Evolutionary conservation across 2,797 vertebrate genomes (phyloP), one percentile per base, ranked within the genome.

Genomic region (Xiphorhynchus erythropygius): DNA sequence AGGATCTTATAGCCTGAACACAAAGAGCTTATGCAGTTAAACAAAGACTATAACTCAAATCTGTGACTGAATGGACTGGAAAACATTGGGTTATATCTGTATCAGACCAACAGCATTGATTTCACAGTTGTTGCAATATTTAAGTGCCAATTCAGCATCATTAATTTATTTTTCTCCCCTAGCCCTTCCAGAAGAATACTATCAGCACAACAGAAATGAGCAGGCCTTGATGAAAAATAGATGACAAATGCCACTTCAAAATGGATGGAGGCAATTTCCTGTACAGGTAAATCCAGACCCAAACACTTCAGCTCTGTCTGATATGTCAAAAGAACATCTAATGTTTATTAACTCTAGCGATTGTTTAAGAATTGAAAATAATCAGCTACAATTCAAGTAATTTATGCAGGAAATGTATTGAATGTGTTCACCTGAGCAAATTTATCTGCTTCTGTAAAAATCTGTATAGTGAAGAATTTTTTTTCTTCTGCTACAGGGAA

Each of bases 171-270:
- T 94, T 89, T 87, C 68, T 68, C 16, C 35, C 59, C 49, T 67
- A 71, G 53, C 17, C 24, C 13, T 79, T 90, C n/a, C 52, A 81
- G 63, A 84, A 90, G n/a, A 93, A 91, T 65, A 78, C 30, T 83
- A 71, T 82, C 49, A 90, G 68, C 39, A 83, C 28, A 94, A 90
- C 25, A 92, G 65, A 94, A 89, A 83, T 68, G 14, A 96, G 82
- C 24, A 74, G 49, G 62, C 41, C 47, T 83, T 75, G 74, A 90
- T 89, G 76, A 95, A 87, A 95, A 90, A 84, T 28, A 89, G 68
- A 92, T 89, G 49, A 68, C 60, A 96, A 92, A 94, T 71, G 52
- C 78, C 68, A 71, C 86, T 95, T 95, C 57, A 96, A 60, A 95
- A 94, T 44, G 41, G 50, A 94, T 64, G 55, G 49, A 89, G 37